phyloP scores from a whole-genome alignment of 2,888 invertebrate species.

The Metopia argyrocephala region DNA sequence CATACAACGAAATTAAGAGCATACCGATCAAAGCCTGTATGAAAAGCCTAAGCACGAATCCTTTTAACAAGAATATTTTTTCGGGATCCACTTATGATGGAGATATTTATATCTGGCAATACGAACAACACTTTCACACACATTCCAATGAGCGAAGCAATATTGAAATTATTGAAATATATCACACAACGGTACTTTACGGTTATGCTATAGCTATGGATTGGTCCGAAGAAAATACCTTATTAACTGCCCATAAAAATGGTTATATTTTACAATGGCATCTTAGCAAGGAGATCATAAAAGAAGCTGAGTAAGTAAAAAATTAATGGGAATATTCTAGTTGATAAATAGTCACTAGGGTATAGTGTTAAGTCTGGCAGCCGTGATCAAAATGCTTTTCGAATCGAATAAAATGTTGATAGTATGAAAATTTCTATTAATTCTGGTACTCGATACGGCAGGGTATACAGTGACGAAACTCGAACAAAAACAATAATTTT shows the following conservation, averaged over 20 bases:
- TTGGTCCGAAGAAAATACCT: slow-evolving; percentile 72
- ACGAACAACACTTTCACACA: slow-evolving; percentile 61
- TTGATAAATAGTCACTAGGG: no score
- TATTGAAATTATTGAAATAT: slow-evolving; percentile 71
- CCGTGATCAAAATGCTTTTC: no score
- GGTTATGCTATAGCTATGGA: slow-evolving; percentile 75
- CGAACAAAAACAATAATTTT: no score
- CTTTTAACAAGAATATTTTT: slow-evolving; percentile 75
- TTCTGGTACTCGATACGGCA: no score
- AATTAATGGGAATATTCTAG: no score
- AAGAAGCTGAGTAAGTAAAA: slow-evolving; percentile 59
- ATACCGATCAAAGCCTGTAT: slow-evolving; percentile 75
- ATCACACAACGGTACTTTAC: slow-evolving; percentile 69
- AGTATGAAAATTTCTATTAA: no score
- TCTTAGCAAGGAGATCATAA: slow-evolving; percentile 66
- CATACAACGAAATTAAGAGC: slow-evolving; percentile 71
- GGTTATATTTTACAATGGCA: slow-evolving; percentile 75
- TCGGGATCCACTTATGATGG: slow-evolving; percentile 76
- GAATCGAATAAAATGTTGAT: no score
- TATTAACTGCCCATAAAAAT: slow-evolving; percentile 74
- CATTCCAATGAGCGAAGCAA: slow-evolving; percentile 30
- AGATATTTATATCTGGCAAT: slow-evolving; percentile 76
- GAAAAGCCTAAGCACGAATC: slow-evolving; percentile 73
- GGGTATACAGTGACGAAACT: no score
- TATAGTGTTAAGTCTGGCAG: no score